Evolutionary conservation across 2,797 vertebrate species (phyloP), one percentile per base, ranked within the genome.

Genomic region (Martes flavigula): DNA sequence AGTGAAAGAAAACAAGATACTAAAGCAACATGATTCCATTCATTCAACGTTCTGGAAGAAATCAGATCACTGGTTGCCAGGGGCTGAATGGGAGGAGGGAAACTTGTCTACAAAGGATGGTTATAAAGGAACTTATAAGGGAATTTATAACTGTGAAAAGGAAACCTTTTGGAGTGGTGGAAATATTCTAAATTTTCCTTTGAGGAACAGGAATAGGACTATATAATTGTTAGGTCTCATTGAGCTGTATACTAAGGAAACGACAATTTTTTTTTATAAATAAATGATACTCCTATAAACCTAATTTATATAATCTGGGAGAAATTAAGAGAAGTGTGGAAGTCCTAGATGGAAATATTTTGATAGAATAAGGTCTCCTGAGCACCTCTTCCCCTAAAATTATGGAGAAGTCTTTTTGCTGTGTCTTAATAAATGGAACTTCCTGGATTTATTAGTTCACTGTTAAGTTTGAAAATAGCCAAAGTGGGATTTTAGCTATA

Each of bases 321-420:
- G n/a, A 56, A 73, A 79, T 79, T 56, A 75, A 84, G 14, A 14
- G 23, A 21, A 25, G 7, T 0, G 3, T 72, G n/a, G 10, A 48
- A 85, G 35, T 79, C 8, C 20, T 7, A 62, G n/a, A 58, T 18
- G 14, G 35, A 90, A 94, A 68, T 84, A 86, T 62, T 48, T 96
- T 27, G 54, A 93, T 46, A 72, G 46, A 64, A 70, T 40, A 84
- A 73, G 20, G 3, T 84, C 43, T 91, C 15, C 13, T 35, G 23
- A 92, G 17, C 1, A 79, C 3, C 72, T 14, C 48, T 32, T 54
- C 75, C n/a, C 5, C 60, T 91, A 87, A 66, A 87, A 87, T 88
- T 75, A 12, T 11, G 40, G 17, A 23, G n/a, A 54, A 91, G 30
- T 72, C 56, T 62, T 81, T 56, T 48, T 82, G 35, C 27, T 84